A percentile compares a stretch with the other conserved stretches of the same genome.
phyloP scores from a whole-genome alignment of 2,888 invertebrate species.

The Plebejus anna region DNA sequence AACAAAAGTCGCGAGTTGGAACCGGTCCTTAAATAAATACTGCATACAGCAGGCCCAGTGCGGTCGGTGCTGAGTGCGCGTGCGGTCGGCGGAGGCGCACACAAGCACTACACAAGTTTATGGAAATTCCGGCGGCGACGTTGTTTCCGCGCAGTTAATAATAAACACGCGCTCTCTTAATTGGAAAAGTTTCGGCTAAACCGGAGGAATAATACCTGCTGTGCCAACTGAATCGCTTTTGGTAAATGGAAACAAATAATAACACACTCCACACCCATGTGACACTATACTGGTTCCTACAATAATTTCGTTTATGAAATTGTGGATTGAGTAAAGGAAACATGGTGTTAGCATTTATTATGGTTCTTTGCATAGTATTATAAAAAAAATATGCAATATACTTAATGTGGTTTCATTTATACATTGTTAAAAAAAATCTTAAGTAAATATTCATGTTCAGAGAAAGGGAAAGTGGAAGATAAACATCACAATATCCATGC shows the following conservation, averaged over 20 bases:
- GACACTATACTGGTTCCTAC: background rate
- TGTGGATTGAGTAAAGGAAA: background rate
- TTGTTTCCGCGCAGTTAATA: conserved; percentile 37
- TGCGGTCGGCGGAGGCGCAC: conserved; percentile 29
- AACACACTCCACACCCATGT: background rate
- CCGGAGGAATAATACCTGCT: conserved; percentile 3
- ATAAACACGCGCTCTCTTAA: conserved; percentile 36
- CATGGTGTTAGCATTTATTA: too few relatives aligned
- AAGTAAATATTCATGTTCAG: background rate
- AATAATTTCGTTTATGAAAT: background rate
- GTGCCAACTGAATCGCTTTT: conserved; percentile 5
- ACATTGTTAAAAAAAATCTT: background rate
- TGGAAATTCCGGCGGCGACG: conserved; percentile 37
- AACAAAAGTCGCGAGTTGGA: conserved; percentile 44
- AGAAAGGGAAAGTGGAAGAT: background rate
- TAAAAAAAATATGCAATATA: background rate
- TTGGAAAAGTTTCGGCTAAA: conserved; percentile 39
- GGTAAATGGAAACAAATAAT: conserved; percentile 12
- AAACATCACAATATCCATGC: conserved; percentile 9
- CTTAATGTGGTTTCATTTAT: background rate
- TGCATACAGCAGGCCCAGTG: conserved; percentile 43
- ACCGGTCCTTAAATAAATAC: conserved; percentile 48
- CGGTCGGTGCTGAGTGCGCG: conserved; percentile 32
- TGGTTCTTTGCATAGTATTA: background rate
- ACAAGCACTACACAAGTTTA: conserved; percentile 31